Evolutionary conservation across 2,888 invertebrate genomes (phyloP).

Genomic region (Heliconius hortense): DNA sequence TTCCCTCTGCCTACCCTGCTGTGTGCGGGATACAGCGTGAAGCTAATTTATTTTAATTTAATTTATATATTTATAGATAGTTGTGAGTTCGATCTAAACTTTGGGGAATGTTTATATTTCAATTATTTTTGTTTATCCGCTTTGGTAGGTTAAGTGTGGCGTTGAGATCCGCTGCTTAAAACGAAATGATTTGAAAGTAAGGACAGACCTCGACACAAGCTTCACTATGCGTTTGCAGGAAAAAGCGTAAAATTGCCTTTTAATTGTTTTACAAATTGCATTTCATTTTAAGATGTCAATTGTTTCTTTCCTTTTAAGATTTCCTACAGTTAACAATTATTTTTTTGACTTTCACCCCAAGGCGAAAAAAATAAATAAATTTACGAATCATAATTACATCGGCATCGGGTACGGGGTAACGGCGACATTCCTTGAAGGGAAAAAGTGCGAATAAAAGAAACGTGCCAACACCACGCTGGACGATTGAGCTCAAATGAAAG

Average conservation of each 20-base stretch:
- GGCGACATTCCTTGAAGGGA: slow-evolving; percentile 63
- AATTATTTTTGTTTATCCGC: too few species aligned
- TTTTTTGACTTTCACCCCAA: slow-evolving; percentile 39
- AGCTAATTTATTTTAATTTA: too few species aligned
- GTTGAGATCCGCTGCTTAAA: too few species aligned
- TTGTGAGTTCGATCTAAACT: too few species aligned
- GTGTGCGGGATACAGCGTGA: too few species aligned
- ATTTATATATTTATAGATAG: too few species aligned
- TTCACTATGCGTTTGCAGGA: background rate
- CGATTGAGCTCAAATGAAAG: slow-evolving; percentile 76
- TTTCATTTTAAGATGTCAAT: background rate
- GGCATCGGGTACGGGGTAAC: slow-evolving; percentile 52
- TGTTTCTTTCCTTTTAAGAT: background rate
- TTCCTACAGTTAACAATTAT: background rate
- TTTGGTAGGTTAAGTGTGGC: too few species aligned
- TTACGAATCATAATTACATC: slow-evolving; percentile 64
- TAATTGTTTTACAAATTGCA: too few species aligned
- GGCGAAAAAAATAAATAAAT: slow-evolving; percentile 52
- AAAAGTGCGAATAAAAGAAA: slow-evolving; percentile 75
- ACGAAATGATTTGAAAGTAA: too few species aligned
- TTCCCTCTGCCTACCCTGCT: too few species aligned
- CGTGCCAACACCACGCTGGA: slow-evolving; percentile 69
- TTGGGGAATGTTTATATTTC: too few species aligned
- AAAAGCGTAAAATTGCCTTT: background rate
- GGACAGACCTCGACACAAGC: too few species aligned